Evolutionary conservation across 1,140 invertebrate genomes (phyloP), one percentile per base, ranked within the genome.

Genomic region (Drosophila subobscura): DNA sequence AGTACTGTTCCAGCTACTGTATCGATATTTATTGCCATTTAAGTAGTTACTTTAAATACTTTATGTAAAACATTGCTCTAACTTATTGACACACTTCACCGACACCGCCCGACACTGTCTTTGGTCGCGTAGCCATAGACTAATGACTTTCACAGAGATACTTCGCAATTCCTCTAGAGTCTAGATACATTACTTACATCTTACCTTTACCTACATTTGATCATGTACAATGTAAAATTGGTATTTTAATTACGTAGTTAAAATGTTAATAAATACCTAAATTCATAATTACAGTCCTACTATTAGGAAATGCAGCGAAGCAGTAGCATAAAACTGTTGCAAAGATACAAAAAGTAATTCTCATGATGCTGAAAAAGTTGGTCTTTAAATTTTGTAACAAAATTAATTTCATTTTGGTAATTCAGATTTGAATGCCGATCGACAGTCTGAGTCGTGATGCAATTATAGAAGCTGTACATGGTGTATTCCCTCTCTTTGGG

Each of bases 11-110:
- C 42, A 25, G 50, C 70, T 51, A 44, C 12, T 41, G 2, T 56
- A 25, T 41, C 41, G 55, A 74, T 85, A 86, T 83, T 74, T 61
- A 78, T 78, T 73, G 81, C 81, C 81, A 86, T 88, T 86, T 86
- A 86, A 86, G 83, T 75, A 83, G 16, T 20, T 20, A 20, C 16
- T 20, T 20, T 20, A 53, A 76, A 71, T 68, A 27, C 25, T 22
- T 44, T 40, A 8, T 42, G 1, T 20, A 20, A 72, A 59, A 80
- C 51, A 54, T 56, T 64, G 42, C 55, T 70, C 52, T 70, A 64
- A 56, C 46, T 84, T 75, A 75, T 74, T 74, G 44, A 54, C 44
- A 67, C 47, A 47, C 44, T 51, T 14, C 71, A 60, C 70, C 60
- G 29, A 64, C 57, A 71, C 56, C 23, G 14, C 40, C 65, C 37